Conservation (phyloP, 2,888 invertebrate genomes). For the Apamea epomidion region DNA sequence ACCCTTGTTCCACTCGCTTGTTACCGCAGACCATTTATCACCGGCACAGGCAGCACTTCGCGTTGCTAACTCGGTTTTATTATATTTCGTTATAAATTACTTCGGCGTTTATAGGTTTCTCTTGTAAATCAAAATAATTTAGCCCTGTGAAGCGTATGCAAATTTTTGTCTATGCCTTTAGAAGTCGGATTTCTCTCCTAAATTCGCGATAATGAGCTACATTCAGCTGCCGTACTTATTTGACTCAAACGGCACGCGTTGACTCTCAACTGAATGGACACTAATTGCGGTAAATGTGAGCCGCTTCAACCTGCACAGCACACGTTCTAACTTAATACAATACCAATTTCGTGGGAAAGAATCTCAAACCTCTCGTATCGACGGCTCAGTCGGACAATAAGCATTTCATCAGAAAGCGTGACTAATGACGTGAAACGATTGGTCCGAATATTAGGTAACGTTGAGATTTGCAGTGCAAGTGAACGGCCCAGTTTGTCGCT, state of each 20-base stretch:
- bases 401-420: slow-evolving; percentile 79
- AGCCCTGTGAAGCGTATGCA: slow-evolving; percentile 8
- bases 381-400: slow-evolving; percentile 71
- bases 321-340: slow-evolving; percentile 74
- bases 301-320: slow-evolving; percentile 75
- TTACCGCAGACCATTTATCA: slow-evolving; percentile 68
- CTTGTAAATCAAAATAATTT: slow-evolving; percentile 45
- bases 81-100: slow-evolving; percentile 57
- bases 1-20: slow-evolving; percentile 72
- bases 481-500: slow-evolving; percentile 78
- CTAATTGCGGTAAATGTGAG: slow-evolving; percentile 83
- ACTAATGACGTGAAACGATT: slow-evolving; percentile 78
- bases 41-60: slow-evolving; percentile 49
- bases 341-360: slow-evolving; percentile 79
- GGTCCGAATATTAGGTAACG: slow-evolving; percentile 79
- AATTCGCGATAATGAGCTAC: slow-evolving; percentile 43
- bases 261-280: slow-evolving; percentile 79
- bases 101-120: slow-evolving; percentile 45
- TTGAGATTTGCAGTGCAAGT: slow-evolving; percentile 78
- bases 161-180: slow-evolving; percentile 22
- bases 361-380: slow-evolving; percentile 71
- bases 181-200: slow-evolving; percentile 8
- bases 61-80: slow-evolving; percentile 57
- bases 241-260: slow-evolving; percentile 81
- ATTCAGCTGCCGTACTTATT: slow-evolving; percentile 75